Evolutionary conservation across 2,797 vertebrate species (phyloP), one percentile per base, ranked within the genome.

Genomic region (Myotis findleyi): DNA sequence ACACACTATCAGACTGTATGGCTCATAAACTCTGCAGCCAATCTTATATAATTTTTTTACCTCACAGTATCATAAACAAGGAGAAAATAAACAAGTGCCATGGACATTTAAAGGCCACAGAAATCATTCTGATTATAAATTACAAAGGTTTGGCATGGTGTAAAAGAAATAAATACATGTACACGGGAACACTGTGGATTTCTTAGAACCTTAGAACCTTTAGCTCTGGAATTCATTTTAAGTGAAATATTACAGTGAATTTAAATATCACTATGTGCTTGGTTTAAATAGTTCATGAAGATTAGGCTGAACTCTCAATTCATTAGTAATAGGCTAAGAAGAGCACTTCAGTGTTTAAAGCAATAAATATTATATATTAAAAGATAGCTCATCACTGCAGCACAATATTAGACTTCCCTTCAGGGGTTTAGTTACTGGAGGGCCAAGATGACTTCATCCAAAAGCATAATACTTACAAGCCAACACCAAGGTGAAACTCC

Each of bases 111-210:
- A 97, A 93, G 47, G 13, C 44, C 72, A 92, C 36, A 92, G 62
- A 95, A 90, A 79, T 64, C n/a, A 92, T 87, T 84, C 62, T 90
- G 76, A 62, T 82, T 85, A 83, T 86, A 91, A 93, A 95, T 86
- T 89, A 44, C 6, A 77, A 53, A 96, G 77, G 3, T 55, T 49
- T 93, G 14, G 11, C 23, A 41, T 33, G 44, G 18, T 64, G 7
- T 62, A 73, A 88, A 82, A 89, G 27, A 93, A 72, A 72, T 64
- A 87, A 92, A 51, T 72, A 85, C 4, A 72, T 25, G 8, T 57
- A 82, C 10, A 87, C 36, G 88, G 62, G 18, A 91, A 87, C 20
- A 66, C 25, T 57, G 9, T 71, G 49, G 20, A 64, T 86, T 89
- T 83, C 87, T 68, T 69, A 93, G 5, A 73, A 17, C 59, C 47